A percentile compares a stretch with the other conserved stretches of the same genome.
phyloP scores from a whole-genome alignment of 2,888 invertebrate species.

The Elmis aenea region DNA sequence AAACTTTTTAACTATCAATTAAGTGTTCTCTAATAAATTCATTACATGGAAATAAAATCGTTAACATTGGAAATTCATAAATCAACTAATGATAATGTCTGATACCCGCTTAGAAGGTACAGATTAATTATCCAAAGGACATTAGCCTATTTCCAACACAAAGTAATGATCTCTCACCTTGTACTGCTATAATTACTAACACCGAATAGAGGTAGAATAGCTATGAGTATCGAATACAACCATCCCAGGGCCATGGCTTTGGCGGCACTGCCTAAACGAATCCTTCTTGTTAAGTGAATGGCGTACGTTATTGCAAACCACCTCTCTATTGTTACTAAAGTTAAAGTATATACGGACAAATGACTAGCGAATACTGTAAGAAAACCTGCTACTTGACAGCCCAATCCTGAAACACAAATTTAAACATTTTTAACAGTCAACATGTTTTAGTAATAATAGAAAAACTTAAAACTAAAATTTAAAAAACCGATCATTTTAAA shows the following conservation, averaged over 20 bases:
- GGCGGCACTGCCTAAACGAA: conserved; percentile 67
- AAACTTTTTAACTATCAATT: too few relatives aligned
- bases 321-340: conserved; percentile 79
- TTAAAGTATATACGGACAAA: conserved; percentile 80
- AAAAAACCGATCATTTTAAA: too few relatives aligned
- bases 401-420: conserved; percentile 55
- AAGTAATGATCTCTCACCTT: conserved; percentile 48
- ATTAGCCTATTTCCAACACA: too few relatives aligned
- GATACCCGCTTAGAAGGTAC: too few relatives aligned
- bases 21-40: too few relatives aligned
- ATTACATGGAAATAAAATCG: too few relatives aligned
- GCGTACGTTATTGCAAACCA: conserved; percentile 82
- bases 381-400: conserved; percentile 84
- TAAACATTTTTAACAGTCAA: too few relatives aligned
- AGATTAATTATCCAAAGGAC: too few relatives aligned
- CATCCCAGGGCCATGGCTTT: conserved; percentile 76
- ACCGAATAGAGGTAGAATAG: conserved; percentile 73
- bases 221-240: conserved; percentile 72
- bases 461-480: too few relatives aligned
- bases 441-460: too few relatives aligned
- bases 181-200: conserved; percentile 86
- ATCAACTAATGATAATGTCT: too few relatives aligned
- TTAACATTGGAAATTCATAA: too few relatives aligned
- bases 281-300: conserved; percentile 74
- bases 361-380: conserved; percentile 84